phyloP scores from a whole-genome alignment of 1,140 invertebrate genomes.

The Danaus melanippus region DNA sequence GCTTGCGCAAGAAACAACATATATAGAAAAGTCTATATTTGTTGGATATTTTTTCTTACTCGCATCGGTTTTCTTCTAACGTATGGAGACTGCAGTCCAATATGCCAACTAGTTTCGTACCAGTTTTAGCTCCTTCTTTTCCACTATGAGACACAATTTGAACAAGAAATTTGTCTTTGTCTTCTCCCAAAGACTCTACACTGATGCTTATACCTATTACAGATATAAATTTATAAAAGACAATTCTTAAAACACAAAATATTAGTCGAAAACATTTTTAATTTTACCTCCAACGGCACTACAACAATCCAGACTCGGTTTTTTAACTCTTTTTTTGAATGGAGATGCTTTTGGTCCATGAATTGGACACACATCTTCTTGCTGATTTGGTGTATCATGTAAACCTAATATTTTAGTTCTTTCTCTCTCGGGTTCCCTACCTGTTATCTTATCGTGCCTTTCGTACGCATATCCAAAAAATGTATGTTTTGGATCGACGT shows the following conservation, averaged over 20 bases:
- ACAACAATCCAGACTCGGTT: slow-evolving; percentile 56
- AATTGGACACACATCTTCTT: slow-evolving; percentile 25
- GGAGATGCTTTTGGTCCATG: slow-evolving; percentile 30
- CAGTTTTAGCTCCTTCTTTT: slow-evolving; percentile 64
- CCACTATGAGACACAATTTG: slow-evolving; percentile 71
- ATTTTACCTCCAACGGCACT: slow-evolving; percentile 56
- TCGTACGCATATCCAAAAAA: slow-evolving; percentile 56
- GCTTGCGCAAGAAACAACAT: too few relatives aligned
- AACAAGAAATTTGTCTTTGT: slow-evolving; percentile 65
- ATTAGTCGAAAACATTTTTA: not conserved
- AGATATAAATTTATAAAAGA: slow-evolving; percentile 3
- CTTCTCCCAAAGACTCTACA: slow-evolving; percentile 54
- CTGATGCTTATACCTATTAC: slow-evolving; percentile 54
- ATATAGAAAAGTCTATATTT: too few relatives aligned
- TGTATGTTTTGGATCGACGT: slow-evolving; percentile 54
- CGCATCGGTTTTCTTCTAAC: slow-evolving; percentile 72
- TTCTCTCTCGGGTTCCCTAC: slow-evolving; percentile 32
- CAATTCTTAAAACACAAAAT: not conserved
- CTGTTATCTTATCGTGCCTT: slow-evolving; percentile 47
- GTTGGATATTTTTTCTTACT: slow-evolving; percentile 43
- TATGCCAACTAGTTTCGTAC: slow-evolving; percentile 71
- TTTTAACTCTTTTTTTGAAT: slow-evolving; percentile 43
- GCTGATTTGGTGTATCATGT: slow-evolving; percentile 26
- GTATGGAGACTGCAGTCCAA: slow-evolving; percentile 72
- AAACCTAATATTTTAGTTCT: slow-evolving; percentile 52